phyloP scores from a whole-genome alignment of 2,797 vertebrate genomes.

The Phyllotis vaccarum region DNA sequence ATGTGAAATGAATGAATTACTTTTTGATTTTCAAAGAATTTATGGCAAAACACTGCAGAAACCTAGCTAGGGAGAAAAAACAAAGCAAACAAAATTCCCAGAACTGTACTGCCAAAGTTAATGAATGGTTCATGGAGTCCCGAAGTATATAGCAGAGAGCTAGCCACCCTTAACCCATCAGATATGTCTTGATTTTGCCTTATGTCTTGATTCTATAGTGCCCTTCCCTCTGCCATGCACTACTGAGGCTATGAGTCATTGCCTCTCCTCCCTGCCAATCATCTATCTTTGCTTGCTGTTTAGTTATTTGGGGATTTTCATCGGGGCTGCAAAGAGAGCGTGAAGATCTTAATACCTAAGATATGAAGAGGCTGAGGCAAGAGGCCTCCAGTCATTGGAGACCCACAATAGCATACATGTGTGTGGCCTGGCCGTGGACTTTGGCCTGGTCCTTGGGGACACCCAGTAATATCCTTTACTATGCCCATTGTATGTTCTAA shows the following conservation, averaged over 20 bases:
- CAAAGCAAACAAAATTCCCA: too few species aligned
- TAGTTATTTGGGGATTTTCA: not conserved
- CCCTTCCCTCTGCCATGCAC: not conserved
- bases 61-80: constrained; percentile 28
- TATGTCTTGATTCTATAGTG: not conserved
- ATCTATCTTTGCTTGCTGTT: not conserved
- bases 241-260: not conserved
- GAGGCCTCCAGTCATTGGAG: not conserved
- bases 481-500: not conserved
- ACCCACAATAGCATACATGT: not conserved
- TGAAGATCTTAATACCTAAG: not conserved
- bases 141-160: not conserved
- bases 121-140: constrained; percentile 29
- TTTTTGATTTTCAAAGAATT: constrained; percentile 48
- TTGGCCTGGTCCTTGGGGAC: not conserved
- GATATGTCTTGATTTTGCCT: not conserved
- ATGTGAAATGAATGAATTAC: constrained; percentile 16
- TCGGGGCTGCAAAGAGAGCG: not conserved
- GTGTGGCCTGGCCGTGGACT: too few species aligned
- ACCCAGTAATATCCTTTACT: not conserved
- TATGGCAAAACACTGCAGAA: constrained; percentile 7
- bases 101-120: not conserved
- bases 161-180: not conserved
- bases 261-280: not conserved
- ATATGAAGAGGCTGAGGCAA: not conserved